Evolutionary conservation across 2,888 invertebrate genomes (phyloP).

Genomic region (Lithophane ornitopus): DNA sequence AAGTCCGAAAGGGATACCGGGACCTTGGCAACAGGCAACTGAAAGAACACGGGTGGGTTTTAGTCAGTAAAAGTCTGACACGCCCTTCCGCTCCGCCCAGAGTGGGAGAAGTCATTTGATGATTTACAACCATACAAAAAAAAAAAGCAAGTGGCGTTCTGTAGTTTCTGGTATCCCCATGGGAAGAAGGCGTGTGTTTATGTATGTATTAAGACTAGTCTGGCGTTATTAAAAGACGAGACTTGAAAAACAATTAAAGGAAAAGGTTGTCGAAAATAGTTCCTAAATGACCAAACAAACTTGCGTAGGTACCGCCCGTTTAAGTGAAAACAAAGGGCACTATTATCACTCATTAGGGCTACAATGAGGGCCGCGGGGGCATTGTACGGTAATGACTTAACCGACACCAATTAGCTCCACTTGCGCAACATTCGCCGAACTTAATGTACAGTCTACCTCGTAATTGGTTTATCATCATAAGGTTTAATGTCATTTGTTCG

Average conservation of each 20-base stretch:
- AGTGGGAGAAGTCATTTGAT: too few species aligned
- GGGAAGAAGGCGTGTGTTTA: not conserved
- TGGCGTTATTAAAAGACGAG: not conserved
- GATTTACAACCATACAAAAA: too few species aligned
- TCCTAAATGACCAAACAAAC: slow-evolving; percentile 50
- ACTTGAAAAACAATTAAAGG: not conserved
- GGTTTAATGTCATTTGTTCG: not conserved
- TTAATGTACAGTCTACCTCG: slow-evolving; percentile 33
- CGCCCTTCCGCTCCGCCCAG: too few species aligned
- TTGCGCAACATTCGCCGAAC: slow-evolving; percentile 68
- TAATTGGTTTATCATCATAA: not conserved
- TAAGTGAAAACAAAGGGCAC: slow-evolving; percentile 75
- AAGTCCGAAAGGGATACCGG: too few species aligned
- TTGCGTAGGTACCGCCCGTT: slow-evolving; percentile 47
- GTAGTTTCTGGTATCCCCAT: not conserved
- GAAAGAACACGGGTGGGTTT: too few species aligned
- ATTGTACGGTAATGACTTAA: slow-evolving; percentile 71
- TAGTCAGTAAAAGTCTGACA: too few species aligned
- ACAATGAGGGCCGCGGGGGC: slow-evolving; percentile 78
- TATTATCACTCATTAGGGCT: slow-evolving; percentile 77
- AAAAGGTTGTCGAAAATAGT: slow-evolving; percentile 41
- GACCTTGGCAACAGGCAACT: too few species aligned
- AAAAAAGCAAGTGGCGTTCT: not conserved
- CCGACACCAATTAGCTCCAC: slow-evolving; percentile 72
- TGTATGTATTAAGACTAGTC: not conserved